These are phyloP conservation scores for Drosophila arawakana DNA, from an alignment of 1,140 invertebrate species.

Conservation along the genomic window DNA sequence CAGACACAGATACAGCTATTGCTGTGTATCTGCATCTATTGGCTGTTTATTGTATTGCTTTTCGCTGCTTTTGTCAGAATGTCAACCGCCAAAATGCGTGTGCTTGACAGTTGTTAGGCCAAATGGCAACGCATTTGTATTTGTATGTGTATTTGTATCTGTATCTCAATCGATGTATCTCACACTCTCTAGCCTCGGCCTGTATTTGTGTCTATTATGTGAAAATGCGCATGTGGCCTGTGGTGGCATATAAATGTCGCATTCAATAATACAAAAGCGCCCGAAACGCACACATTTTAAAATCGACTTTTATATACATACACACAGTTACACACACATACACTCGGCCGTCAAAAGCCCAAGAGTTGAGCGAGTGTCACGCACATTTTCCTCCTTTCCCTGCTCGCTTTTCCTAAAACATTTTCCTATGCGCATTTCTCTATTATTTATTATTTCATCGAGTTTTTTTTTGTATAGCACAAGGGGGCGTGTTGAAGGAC, in stretches of 20 bases:
- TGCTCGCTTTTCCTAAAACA: neutral
- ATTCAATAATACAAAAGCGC: slow-evolving; percentile 67
- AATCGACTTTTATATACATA: slow-evolving; percentile 47
- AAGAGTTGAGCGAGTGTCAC: slow-evolving; percentile 64
- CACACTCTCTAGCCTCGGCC: neutral
- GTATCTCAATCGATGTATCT: neutral
- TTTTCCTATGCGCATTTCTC: slow-evolving; percentile 79
- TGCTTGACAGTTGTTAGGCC: slow-evolving; percentile 46
- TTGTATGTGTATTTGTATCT: slow-evolving; percentile 17
- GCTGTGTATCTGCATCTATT: slow-evolving; percentile 36
- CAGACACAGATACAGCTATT: neutral
- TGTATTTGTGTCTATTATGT: slow-evolving; percentile 63
- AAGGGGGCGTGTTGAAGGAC: neutral
- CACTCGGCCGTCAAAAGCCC: slow-evolving; percentile 36
- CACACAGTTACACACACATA: slow-evolving; percentile 1
- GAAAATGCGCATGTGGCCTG: slow-evolving; percentile 73
- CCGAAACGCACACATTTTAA: slow-evolving; percentile 56
- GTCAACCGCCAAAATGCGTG: slow-evolving; percentile 64
- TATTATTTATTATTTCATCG: slow-evolving; percentile 78
- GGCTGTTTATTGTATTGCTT: slow-evolving; percentile 41
- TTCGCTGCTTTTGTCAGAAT: slow-evolving; percentile 56
- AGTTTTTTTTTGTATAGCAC: slow-evolving; percentile 5
- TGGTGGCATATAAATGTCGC: slow-evolving; percentile 68
- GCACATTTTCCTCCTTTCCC: slow-evolving; percentile 53
- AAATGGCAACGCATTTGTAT: slow-evolving; percentile 36